phyloP scores from a whole-genome alignment of 2,888 invertebrate species.

The Teinopalpus imperialis region DNA sequence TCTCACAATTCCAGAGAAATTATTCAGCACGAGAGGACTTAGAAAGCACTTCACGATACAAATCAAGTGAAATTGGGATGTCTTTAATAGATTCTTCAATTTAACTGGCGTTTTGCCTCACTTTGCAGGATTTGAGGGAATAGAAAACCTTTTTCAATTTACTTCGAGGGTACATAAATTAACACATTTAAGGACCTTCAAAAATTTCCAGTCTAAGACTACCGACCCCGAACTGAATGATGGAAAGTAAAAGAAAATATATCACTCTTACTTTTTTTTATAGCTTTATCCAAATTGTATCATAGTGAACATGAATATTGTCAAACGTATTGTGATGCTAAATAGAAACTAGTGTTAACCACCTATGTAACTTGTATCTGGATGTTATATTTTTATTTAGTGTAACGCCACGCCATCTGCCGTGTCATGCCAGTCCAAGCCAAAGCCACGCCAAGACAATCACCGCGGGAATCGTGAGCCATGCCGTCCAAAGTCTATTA shows the following conservation, averaged over 20 bases:
- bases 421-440: too few species aligned
- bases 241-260: not conserved
- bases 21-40: conserved; percentile 12
- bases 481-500: too few species aligned
- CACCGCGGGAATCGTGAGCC: too few species aligned
- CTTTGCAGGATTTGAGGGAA: conserved; percentile 11
- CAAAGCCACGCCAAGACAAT: too few species aligned
- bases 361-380: too few species aligned
- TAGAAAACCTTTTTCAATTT: conserved; percentile 38
- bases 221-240: not conserved
- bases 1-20: not conserved
- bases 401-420: too few species aligned
- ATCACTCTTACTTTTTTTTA: too few species aligned
- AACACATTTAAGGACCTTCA: conserved; percentile 31
- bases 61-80: conserved; percentile 17
- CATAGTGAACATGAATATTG: too few species aligned
- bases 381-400: too few species aligned
- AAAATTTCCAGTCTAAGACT: conserved; percentile 26
- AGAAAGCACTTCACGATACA: conserved; percentile 18
- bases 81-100: conserved; percentile 22
- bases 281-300: too few species aligned
- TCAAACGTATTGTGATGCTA: too few species aligned
- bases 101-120: conserved; percentile 17
- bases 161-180: conserved; percentile 42
- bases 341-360: too few species aligned